Base-by-base conservation (phyloP, 1,140 invertebrate genomes). In the Anastrepha obliqua region DNA sequence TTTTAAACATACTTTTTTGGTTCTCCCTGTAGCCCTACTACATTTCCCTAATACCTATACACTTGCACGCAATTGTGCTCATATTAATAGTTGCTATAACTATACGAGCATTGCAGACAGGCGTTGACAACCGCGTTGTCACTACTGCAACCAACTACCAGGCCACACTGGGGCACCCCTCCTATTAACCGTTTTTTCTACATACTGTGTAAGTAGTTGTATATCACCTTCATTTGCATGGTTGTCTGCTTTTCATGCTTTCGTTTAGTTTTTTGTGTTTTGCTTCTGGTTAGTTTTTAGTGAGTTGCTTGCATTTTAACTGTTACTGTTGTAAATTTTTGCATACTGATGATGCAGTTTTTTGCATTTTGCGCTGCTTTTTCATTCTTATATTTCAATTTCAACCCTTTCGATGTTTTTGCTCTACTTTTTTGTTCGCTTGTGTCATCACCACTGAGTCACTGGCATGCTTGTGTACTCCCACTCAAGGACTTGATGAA, bases 401-500 rank as follows among this genome's bases (percentile, higher is more conserved):
- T 58, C 9, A 81, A 81, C 74, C 47, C 74, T 81, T 81, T 55
- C 1, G 47, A 17, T 11, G 7, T 9, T 58, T 55, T 17, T 74
- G 0, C 42, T 74, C 39, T 5, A 62, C 17, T 51, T 81, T 58
- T 51, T n/a, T 20, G 2, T 67, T n/a, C 7, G 64, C 29, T 20
- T 78, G 47, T 47, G 47, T 29, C 47, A 9, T 8, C 44, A 55
- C n/a, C 74, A 51, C 44, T n/a, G 20, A 55, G 74, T 81, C 74
- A 81, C 51, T 11, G 74, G 74, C 74, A 81, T 81, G 29, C 29
- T 8, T 81, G 47, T 55, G 47, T 20, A 81, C 74, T 81, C 51
- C 74, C 47, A 81, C 51, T 55, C 44, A 81, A 81, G 20, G 51
- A 81, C 74, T 81, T 81, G 74, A 81, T 51, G 74, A 81, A 81